phyloP scores from a whole-genome alignment of 2,888 invertebrate species.

The Steinernema carpocapsae region DNA sequence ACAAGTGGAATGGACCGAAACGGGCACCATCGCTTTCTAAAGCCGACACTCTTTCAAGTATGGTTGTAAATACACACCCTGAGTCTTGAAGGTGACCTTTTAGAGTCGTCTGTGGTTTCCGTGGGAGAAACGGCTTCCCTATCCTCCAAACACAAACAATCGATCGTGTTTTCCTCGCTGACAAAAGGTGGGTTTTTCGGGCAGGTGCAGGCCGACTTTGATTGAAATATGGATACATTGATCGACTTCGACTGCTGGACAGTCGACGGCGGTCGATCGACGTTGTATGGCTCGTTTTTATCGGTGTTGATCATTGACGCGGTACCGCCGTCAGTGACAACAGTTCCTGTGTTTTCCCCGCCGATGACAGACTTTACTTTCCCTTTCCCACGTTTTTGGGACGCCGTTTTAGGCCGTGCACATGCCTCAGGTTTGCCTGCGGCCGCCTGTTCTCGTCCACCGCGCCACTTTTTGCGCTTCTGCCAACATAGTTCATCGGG shows the following conservation, averaged over 20 bases:
- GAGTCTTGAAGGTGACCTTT: not conserved
- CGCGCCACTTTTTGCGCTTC: too few relatives aligned
- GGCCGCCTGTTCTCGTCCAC: not conserved
- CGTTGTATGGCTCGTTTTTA: constrained; percentile 7
- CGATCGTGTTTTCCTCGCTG: not conserved
- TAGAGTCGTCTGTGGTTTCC: constrained; percentile 23
- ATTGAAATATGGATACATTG: constrained; percentile 8
- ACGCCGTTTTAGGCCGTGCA: not conserved
- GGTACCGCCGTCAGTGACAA: not conserved
- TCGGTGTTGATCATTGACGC: constrained; percentile 15
- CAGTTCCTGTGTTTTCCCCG: constrained; percentile 14
- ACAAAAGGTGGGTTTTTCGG: constrained; percentile 8
- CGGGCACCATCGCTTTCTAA: constrained; percentile 20
- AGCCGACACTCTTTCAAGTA: constrained; percentile 33
- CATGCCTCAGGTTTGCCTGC: not conserved
- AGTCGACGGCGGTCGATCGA: not conserved
- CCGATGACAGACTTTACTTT: not conserved
- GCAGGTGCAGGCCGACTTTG: not conserved
- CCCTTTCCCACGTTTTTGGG: constrained; percentile 3
- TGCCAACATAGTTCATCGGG: too few relatives aligned
- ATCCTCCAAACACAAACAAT: constrained; percentile 28
- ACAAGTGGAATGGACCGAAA: constrained; percentile 15
- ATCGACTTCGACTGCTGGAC: constrained; percentile 16
- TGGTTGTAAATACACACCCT: too few relatives aligned
- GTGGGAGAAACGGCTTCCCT: constrained; percentile 9